Base-by-base conservation (phyloP, 2,797 vertebrate species). In the Neosilurus mollespiculum region DNA sequence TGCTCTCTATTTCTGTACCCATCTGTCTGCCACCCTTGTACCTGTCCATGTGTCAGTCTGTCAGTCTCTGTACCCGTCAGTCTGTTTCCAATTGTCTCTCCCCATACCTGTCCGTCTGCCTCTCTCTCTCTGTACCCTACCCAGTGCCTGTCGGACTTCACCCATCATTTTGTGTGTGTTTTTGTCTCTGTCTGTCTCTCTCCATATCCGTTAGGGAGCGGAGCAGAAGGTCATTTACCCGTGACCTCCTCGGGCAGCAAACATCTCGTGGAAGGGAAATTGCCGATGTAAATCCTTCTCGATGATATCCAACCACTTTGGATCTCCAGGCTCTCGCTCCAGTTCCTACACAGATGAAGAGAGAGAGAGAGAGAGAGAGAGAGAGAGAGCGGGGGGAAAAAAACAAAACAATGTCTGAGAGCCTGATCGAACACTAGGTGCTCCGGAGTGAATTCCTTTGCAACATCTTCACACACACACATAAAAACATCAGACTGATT, bases 261-360 rank as follows among this genome's bases (percentile, higher is more conserved):
- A 97, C 96, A 97, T 96, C 92, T 97, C 96, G 16, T 97, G 96
- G 90, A 97, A 97, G 58, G 96, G 96, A 83, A 97, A 97, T 92
- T 97, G 97, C 58, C 96, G 92, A 88, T 97, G 97, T 14, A 97
- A 93, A 86, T 97, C 97, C 89, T 97, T 97, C 91, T 97, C 97
- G 76, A 97, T 97, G 86, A 97, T 97, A 87, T 98, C 97, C 86
- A 97, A 85, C 97, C 97, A 98, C 84, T 97, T 97, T 16, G 97
- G 95, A 83, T 98, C 97, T 49, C 96, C 97, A 12, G 88, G 91
- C 62, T 96, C 95, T 75, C 95, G 92, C 88, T 97, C 96, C 91
- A 97, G 91, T 86, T 97, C 96, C 96, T 97, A 87, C 51, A 82
- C 53, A 82, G 59, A 73, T 43, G 43, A 43, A 43, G 8, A 43